Evolutionary conservation across 2,888 invertebrate genomes (phyloP), one percentile per base, ranked within the genome.

Genomic region (Macrosoma leucophasiata): DNA sequence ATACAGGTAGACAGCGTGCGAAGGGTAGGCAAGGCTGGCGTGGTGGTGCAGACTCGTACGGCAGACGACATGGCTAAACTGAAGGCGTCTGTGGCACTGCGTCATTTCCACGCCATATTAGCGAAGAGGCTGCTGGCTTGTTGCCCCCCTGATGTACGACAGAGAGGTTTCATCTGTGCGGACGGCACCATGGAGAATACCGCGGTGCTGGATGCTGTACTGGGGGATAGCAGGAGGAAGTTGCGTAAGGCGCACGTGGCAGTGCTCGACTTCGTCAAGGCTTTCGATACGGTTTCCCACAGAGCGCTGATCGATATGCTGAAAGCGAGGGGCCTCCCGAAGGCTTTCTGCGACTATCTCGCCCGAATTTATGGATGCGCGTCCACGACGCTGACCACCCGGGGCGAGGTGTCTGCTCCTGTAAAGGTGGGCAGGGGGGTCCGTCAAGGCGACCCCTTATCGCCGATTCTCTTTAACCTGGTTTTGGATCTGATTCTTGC

Each of bases 221-320:
- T 56, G 3, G 46, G 67, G 9, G 36, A 58, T 27, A 26, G 33
- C 9, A 36, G 43, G 29, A 55, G 25, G 9, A 43, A 42, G 31
- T 28, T 48, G 29, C 33, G 50, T n/a, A 55, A 59, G 19, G 52
- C 73, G 39, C 72, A 70, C 39, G 48, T 67, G 29, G 66, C 58
- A 29, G 58, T 65, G 21, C 46, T 79, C 13, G 77, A 79, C 45
- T 62, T 78, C 14, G 55, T 65, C 8, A 78, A 76, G 46, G 77
- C 74, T 3, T 77, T 71, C 42, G 74, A 74, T 40, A 63, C 52
- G 0, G 52, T 65, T 29, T 55, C 57, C 10, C 62, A 64, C 28
- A 19, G 33, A 9, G 60, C 58, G 1, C 44, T 72, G 1, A 28
- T 45, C 17, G 46, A 45, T 2, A 50, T 64, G 24, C 52, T 79